phyloP scores from a whole-genome alignment of 2,113 vertebrate genomes.

The Furnarius figulus region DNA sequence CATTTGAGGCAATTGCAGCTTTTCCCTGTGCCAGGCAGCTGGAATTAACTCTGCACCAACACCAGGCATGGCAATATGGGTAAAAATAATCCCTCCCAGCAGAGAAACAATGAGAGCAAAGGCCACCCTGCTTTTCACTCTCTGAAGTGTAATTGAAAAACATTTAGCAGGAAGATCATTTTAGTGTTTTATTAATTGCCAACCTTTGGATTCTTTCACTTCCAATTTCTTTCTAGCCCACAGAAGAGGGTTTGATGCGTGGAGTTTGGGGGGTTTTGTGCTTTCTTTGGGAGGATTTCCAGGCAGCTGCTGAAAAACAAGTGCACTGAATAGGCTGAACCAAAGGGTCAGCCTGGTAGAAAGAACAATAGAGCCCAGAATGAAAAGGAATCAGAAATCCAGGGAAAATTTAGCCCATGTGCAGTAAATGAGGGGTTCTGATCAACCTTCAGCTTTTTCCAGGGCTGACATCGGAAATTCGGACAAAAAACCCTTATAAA shows the following conservation, averaged over 20 bases:
- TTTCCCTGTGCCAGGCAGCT: background rate
- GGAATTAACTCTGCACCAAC: background rate
- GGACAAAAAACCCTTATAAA: background rate
- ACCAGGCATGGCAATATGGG: background rate
- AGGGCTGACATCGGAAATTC: background rate
- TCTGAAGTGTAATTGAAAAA: background rate
- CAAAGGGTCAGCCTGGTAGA: background rate
- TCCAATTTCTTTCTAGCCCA: background rate
- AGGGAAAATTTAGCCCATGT: background rate
- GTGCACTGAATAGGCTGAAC: background rate
- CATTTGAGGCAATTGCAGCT: background rate
- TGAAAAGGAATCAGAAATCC: background rate
- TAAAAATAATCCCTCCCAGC: background rate
- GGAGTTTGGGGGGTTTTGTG: background rate
- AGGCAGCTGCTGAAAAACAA: conserved; percentile 22
- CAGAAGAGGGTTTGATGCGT: background rate
- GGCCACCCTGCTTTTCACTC: background rate
- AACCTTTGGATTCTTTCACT: background rate
- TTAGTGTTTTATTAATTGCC: background rate
- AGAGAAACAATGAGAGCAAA: background rate
- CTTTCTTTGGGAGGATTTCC: background rate
- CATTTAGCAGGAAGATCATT: background rate
- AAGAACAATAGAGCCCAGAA: background rate
- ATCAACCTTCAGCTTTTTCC: background rate
- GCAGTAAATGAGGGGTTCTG: background rate